Evolutionary conservation across 92 coral and sea anemone species (phyloP), one percentile per base, ranked within the genome.

Genomic region (Palythoa grandis): DNA sequence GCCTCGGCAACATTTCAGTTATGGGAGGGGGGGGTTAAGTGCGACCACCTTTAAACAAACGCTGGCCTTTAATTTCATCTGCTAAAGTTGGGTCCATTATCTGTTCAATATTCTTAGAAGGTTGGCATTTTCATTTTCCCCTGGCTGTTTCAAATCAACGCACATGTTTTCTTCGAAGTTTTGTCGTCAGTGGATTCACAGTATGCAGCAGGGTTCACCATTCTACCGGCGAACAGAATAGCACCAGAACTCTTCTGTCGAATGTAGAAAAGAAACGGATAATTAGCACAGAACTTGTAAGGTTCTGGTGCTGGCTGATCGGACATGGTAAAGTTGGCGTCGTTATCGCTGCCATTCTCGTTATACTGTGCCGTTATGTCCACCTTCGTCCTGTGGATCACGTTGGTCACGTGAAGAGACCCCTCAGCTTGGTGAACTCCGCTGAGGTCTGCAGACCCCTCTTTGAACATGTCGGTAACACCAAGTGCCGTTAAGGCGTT

Each of bases 211-310:
- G 85, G 85, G 43, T 67, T 68, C 6, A 63, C 85, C 85, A 80
- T 80, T 53, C 85, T 47, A 47, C 85, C 85, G 12, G 85, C 85
- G 14, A 80, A 80, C 75, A 80, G 24, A 40, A 80, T 65, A 7
- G 85, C 85, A 17, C 85, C 85, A 3, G 85, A 65, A 52, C 58
- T 65, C 63, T 80, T 80, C 63, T 80, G 85, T 47, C 85, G 75
- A 52, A 80, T 50, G 50, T n/a, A 80, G 57, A 80, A 80, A 23
- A 80, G 29, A 24, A 80, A 80, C 58, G 85, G 85, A 67, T 43
- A 66, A 40, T 80, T 65, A 20, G 82, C 82, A 19, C 66, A 52
- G 67, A 76, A 53, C 65, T 23, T 76, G 43, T 76, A 52, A 22
- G 82, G 82, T 39, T 76, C 82, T 24, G 52, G 24, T 7, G 40